Percentiles rank a stretch among this genome's conserved stretches.
These are phyloP conservation scores for Hemistola chrysoprasaria DNA, from an alignment of 2,888 invertebrate species.

Conservation along the genomic window DNA sequence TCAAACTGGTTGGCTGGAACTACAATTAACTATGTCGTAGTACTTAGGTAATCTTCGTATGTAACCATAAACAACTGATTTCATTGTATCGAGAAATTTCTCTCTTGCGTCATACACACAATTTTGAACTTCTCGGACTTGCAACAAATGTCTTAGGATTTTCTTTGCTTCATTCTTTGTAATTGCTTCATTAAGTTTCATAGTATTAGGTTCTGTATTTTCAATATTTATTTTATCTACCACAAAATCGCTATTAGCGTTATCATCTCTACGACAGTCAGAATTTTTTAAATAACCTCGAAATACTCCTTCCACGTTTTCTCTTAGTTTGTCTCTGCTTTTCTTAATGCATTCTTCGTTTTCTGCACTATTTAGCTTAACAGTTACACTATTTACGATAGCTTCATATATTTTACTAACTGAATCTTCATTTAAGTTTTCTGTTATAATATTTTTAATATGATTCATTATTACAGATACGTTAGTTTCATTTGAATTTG, in stretches of 20 bases:
- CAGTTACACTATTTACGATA: not conserved
- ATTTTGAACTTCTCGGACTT: slow-evolving; percentile 4
- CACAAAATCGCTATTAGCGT: not conserved
- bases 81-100: slow-evolving; percentile 15
- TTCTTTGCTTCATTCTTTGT: too few species aligned
- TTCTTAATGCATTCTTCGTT: not conserved
- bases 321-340: not conserved
- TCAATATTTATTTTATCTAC: too few species aligned
- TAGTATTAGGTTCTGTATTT: not conserved
- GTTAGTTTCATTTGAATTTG: not conserved
- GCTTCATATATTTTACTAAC: not conserved
- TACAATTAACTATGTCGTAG: too few species aligned
- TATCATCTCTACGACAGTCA: not conserved
- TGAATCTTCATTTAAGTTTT: slow-evolving; percentile 1
- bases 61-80: too few species aligned
- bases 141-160: not conserved
- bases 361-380: not conserved
- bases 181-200: not conserved
- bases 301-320: not conserved
- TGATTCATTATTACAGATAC: not conserved
- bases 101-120: slow-evolving; percentile 10
- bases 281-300: slow-evolving; percentile 4
- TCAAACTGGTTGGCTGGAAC: too few species aligned
- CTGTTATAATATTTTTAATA: not conserved
- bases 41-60: too few species aligned